phyloP scores from a whole-genome alignment of 2,888 invertebrate genomes.

The Parochlus steinenii region DNA sequence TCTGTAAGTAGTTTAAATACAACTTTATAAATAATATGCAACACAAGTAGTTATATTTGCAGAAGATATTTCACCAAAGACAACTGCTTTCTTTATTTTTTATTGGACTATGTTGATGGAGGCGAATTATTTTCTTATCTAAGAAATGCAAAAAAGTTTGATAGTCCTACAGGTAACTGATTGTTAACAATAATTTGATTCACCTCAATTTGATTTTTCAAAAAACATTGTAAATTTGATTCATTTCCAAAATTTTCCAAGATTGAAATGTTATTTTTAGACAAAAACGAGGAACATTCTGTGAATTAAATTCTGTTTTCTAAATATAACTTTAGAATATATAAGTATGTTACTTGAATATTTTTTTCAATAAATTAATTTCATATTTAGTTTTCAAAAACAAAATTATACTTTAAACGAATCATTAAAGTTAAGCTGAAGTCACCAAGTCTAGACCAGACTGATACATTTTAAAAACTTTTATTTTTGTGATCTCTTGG shows the following conservation, averaged over 20 bases:
- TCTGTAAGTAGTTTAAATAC: constrained; percentile 44
- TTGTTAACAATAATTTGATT: constrained; percentile 2
- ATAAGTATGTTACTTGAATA: too few relatives aligned
- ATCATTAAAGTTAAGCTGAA: too few relatives aligned
- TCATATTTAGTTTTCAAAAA: too few relatives aligned
- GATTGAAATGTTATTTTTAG: too few relatives aligned
- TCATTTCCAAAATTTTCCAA: background rate
- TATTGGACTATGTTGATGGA: constrained; percentile 91
- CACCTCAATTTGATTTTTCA: constrained; percentile 7
- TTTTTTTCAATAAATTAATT: too few relatives aligned
- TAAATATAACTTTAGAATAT: too few relatives aligned
- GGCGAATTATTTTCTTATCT: constrained; percentile 95
- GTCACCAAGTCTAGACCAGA: too few relatives aligned
- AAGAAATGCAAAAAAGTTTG: constrained; percentile 79
- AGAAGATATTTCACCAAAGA: constrained; percentile 90
- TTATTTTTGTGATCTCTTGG: too few relatives aligned
- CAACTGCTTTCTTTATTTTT: constrained; percentile 81
- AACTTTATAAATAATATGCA: constrained; percentile 3
- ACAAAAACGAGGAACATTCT: too few relatives aligned
- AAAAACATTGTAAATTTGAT: background rate
- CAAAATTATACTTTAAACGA: too few relatives aligned
- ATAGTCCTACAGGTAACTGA: constrained; percentile 54
- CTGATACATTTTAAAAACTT: too few relatives aligned
- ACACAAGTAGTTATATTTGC: constrained; percentile 21
- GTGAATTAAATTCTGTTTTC: too few relatives aligned